Conservation (phyloP, 2,113 vertebrate species). For the Paramisgurnus dabryanus region DNA sequence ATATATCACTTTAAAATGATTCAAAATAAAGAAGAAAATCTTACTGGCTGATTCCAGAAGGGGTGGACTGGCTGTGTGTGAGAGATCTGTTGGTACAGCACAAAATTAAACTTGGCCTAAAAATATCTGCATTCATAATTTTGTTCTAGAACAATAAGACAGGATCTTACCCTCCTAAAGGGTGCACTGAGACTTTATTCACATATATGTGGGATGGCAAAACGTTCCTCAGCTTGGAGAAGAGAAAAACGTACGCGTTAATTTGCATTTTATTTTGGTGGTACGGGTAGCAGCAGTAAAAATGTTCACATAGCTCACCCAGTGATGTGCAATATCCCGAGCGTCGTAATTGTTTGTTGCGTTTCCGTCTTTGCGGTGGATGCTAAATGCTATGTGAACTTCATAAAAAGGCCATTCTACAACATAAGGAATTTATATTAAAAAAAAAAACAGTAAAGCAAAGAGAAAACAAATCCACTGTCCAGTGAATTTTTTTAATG, state of each 20-base stretch:
- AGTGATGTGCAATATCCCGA: slow-evolving; percentile 59
- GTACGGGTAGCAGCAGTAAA: background rate
- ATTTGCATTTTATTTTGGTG: background rate
- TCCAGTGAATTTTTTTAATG: background rate
- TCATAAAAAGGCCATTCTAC: slow-evolving; percentile 69
- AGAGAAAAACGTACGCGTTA: slow-evolving; percentile 5
- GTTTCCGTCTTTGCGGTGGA: slow-evolving; percentile 49
- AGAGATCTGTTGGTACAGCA: background rate
- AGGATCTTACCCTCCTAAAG: slow-evolving; percentile 60
- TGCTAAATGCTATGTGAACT: slow-evolving; percentile 55
- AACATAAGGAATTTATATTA: slow-evolving; percentile 19
- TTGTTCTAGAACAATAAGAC: background rate
- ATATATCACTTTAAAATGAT: background rate
- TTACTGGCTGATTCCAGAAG: slow-evolving; percentile 1
- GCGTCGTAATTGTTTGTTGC: slow-evolving; percentile 51
- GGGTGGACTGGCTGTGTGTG: background rate
- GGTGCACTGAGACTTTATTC: slow-evolving; percentile 58
- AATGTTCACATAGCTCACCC: slow-evolving; percentile 61
- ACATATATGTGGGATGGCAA: slow-evolving; percentile 48
- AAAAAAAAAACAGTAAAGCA: background rate
- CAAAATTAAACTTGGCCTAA: background rate
- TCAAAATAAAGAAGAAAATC: background rate
- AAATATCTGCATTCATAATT: background rate
- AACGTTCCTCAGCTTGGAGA: slow-evolving; percentile 56
- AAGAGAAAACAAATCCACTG: background rate